Conservation (phyloP, 2,797 vertebrate genomes). For the Pitangus sulphuratus region DNA sequence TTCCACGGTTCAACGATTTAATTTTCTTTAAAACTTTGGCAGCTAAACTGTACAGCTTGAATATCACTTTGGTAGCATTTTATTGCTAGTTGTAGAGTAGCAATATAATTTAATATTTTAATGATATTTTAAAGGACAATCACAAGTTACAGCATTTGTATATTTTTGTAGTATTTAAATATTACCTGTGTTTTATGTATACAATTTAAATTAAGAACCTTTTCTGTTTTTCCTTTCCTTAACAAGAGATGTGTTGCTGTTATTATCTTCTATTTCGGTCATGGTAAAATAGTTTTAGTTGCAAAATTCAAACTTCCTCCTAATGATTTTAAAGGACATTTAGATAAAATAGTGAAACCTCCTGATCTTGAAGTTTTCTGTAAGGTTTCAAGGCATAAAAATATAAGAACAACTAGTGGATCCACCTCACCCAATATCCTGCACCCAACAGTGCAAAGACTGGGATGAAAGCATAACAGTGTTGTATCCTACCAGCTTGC, state of each 20-base stretch:
- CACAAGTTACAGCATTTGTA: not conserved
- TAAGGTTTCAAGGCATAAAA: not conserved
- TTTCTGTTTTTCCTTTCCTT: not conserved
- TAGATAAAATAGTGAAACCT: not conserved
- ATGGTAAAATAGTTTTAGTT: not conserved
- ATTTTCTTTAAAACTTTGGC: slow-evolving; percentile 47
- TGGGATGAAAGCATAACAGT: not conserved
- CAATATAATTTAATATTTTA: not conserved
- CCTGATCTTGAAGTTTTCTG: not conserved
- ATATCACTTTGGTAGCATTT: not conserved
- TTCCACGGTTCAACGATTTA: not conserved
- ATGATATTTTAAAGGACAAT: not conserved
- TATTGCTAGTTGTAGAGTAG: not conserved
- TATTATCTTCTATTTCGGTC: not conserved
- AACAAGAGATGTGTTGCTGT: not conserved
- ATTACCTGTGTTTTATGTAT: not conserved
- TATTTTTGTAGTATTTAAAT: not conserved
- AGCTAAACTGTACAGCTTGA: slow-evolving; percentile 11
- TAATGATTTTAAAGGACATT: not conserved
- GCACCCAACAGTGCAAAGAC: not conserved
- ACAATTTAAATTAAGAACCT: not conserved
- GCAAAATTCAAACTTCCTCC: not conserved
- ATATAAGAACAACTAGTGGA: not conserved
- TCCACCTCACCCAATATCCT: not conserved
- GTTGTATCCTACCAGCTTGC: not conserved